Evolutionary conservation across 2,888 invertebrate species (phyloP).

Genomic region (Urechis unicinctus): DNA sequence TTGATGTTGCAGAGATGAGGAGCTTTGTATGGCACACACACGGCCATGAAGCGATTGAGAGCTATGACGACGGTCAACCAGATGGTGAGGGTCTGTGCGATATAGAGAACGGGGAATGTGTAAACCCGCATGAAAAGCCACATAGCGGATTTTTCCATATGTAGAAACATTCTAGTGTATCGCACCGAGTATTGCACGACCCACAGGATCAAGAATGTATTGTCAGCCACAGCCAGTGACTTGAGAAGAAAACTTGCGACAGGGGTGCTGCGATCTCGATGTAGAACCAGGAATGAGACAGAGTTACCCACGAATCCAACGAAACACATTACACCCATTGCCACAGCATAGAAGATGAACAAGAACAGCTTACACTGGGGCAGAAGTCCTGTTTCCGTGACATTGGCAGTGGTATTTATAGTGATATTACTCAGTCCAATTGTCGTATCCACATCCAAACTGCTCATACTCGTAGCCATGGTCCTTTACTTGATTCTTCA

Average conservation of each 20-base stretch:
- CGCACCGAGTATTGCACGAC: slow-evolving; percentile 18
- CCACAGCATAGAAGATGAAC: slow-evolving; percentile 14
- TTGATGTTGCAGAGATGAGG: slow-evolving; percentile 19
- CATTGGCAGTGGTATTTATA: not conserved
- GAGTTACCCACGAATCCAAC: slow-evolving; percentile 16
- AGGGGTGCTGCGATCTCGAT: slow-evolving; percentile 10
- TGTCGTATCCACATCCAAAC: not conserved
- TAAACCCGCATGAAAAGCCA: slow-evolving; percentile 18
- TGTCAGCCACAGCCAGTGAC: slow-evolving; percentile 20
- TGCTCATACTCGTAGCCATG: not conserved
- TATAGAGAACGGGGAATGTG: slow-evolving; percentile 22
- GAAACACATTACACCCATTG: slow-evolving; percentile 12
- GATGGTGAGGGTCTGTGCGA: slow-evolving; percentile 23
- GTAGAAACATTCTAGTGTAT: slow-evolving; percentile 3
- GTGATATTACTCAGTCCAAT: not conserved
- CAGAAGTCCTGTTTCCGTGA: not conserved
- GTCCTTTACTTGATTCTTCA: too few species aligned
- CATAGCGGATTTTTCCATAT: not conserved
- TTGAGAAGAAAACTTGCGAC: slow-evolving; percentile 22
- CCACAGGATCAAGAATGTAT: slow-evolving; percentile 19
- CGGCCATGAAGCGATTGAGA: slow-evolving; percentile 24
- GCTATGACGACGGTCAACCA: slow-evolving; percentile 24
- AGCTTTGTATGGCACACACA: slow-evolving; percentile 22
- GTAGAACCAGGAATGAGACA: slow-evolving; percentile 17
- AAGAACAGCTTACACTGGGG: slow-evolving; percentile 5